Conservation (phyloP, 2,113 vertebrate genomes). For the Ophthalmolycus amberensis region DNA sequence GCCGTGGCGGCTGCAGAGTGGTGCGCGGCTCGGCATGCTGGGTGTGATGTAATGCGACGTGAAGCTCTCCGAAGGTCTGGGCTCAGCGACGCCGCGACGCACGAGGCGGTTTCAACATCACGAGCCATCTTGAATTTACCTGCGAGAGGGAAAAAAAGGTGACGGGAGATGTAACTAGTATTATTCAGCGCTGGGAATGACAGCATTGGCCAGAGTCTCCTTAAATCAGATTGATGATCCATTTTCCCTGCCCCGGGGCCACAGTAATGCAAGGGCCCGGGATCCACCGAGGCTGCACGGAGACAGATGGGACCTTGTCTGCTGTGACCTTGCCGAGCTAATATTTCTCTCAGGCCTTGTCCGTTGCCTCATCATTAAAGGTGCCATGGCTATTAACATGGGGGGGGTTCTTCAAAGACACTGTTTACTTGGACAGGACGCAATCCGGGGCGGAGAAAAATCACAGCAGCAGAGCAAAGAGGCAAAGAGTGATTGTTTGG, state of each 20-base stretch:
- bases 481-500: conserved; percentile 49
- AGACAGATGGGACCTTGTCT: conserved; percentile 82
- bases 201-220: conserved; percentile 69
- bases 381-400: conserved; percentile 75
- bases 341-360: conserved; percentile 79
- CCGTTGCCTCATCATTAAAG: conserved; percentile 79
- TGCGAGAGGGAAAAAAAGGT: conserved; percentile 38
- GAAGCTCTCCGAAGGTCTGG: conserved; percentile 57
- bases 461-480: conserved; percentile 44
- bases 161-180: conserved; percentile 65
- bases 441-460: conserved; percentile 46
- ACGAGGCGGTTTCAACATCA: conserved; percentile 60
- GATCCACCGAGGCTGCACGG: conserved; percentile 72
- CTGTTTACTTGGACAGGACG: conserved; percentile 73
- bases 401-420: conserved; percentile 73
- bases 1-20: conserved; percentile 27
- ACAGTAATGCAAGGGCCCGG: conserved; percentile 73
- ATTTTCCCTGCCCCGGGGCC: conserved; percentile 74
- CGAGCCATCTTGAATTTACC: conserved; percentile 70
- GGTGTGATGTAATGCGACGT: conserved; percentile 63
- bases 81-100: conserved; percentile 39
- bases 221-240: conserved; percentile 83
- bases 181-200: conserved; percentile 71
- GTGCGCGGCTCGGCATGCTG: neutral
- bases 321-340: conserved; percentile 79